A percentile compares a stretch with the other conserved stretches of the same genome.
phyloP scores from a whole-genome alignment of 2,113 vertebrate genomes.

The Proterorhinus semilunaris region DNA sequence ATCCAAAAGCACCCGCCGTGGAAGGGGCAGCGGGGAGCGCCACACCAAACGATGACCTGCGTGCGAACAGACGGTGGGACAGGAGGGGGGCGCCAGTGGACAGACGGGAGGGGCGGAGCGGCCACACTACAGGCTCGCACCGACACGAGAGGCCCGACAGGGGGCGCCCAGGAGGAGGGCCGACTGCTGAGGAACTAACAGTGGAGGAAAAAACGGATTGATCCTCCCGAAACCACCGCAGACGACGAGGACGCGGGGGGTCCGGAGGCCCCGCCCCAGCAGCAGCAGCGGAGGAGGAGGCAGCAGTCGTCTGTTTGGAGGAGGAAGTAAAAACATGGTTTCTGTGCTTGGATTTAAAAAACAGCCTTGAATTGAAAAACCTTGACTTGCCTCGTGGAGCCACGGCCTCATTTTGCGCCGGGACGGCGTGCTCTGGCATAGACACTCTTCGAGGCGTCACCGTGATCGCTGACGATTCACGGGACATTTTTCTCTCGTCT shows the following conservation, averaged over 20 bases:
- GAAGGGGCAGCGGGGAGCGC: conserved; percentile 87
- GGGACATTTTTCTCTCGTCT: conserved; percentile 66
- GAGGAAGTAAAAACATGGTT: conserved; percentile 72
- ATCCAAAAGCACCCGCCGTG: conserved; percentile 90
- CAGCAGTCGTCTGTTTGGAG: conserved; percentile 43
- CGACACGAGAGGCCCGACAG: conserved; percentile 48
- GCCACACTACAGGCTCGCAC: conserved; percentile 44
- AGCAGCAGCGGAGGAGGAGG: conserved; percentile 53
- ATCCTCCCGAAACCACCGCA: conserved; percentile 42
- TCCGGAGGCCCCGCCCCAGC: conserved; percentile 47
- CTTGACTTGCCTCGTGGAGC: conserved; percentile 66
- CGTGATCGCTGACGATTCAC: conserved; percentile 74
- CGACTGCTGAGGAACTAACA: conserved; percentile 64
- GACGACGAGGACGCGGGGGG: conserved; percentile 7
- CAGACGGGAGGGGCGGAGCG: conserved; percentile 62
- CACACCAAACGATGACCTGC: conserved; percentile 75
- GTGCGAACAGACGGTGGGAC: conserved; percentile 70
- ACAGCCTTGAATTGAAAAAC: conserved; percentile 65
- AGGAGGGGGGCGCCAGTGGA: conserved; percentile 64
- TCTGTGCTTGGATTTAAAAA: conserved; percentile 70
- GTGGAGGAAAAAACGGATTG: no score
- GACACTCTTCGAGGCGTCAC: conserved; percentile 77
- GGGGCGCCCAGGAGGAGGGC: conserved; percentile 78
- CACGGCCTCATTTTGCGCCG: conserved; percentile 74
- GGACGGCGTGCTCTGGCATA: conserved; percentile 66